A percentile compares a stretch with the other conserved stretches of the same genome.
Conservation (phyloP, 1,140 invertebrate genomes). For the Pantala flavescens region DNA sequence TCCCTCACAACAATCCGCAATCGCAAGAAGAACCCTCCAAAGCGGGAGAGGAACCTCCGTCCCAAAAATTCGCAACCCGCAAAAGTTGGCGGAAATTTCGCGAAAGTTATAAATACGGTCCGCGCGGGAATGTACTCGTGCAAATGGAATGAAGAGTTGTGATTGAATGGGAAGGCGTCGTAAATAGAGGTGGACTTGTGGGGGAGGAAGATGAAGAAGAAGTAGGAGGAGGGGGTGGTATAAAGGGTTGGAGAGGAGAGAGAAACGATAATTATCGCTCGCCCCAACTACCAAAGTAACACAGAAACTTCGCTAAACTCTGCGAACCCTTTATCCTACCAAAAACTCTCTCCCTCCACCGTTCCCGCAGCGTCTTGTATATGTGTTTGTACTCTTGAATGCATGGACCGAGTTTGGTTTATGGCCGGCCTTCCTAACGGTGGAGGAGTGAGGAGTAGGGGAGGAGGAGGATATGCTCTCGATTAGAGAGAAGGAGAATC, state of each 20-base stretch:
- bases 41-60: too few relatives aligned
- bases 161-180: too few relatives aligned
- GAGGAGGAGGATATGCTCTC: neutral
- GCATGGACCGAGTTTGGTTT: slow-evolving; percentile 3
- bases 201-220: neutral
- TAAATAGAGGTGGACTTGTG: neutral
- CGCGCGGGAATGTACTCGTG: too few relatives aligned
- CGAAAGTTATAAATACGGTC: too few relatives aligned
- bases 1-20: too few relatives aligned
- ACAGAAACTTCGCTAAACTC: slow-evolving; percentile 9
- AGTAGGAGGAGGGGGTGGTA: neutral
- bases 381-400: slow-evolving; percentile 10
- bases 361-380: slow-evolving; percentile 1
- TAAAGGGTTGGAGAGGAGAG: neutral
- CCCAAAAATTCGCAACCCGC: too few relatives aligned
- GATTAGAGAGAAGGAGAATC: neutral
- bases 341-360: neutral
- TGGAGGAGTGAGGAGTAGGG: neutral
- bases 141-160: too few relatives aligned
- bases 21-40: too few relatives aligned
- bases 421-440: neutral
- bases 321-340: neutral
- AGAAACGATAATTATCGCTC: neutral
- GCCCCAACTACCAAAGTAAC: slow-evolving; percentile 6
- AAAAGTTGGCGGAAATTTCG: too few relatives aligned